Conservation (phyloP, 2,797 vertebrate genomes). For the Melanotaenia parkinsoni region DNA sequence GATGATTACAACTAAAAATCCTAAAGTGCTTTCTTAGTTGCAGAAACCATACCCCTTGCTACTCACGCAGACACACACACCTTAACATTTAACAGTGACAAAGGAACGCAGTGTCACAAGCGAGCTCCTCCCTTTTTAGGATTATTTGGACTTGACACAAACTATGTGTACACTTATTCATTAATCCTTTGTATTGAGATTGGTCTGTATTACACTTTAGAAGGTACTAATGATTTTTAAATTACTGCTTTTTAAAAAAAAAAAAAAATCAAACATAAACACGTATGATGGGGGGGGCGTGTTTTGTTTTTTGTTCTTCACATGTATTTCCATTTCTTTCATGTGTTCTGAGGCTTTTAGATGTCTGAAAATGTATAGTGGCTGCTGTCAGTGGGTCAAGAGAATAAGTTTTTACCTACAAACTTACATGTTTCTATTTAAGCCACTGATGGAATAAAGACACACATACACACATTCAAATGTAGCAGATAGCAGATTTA, state of each 20-base stretch:
- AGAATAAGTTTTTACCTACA: neutral
- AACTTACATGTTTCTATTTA: neutral
- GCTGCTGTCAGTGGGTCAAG: neutral
- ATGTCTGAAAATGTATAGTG: neutral
- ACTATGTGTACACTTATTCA: neutral
- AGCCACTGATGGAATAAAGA: neutral
- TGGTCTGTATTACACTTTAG: neutral
- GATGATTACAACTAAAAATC: neutral
- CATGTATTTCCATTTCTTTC: neutral
- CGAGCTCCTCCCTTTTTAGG: slow-evolving; percentile 42
- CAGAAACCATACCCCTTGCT: neutral
- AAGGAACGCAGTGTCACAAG: slow-evolving; percentile 66
- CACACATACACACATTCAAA: slow-evolving; percentile 8
- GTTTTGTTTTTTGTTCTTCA: no score
- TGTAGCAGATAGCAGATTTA: slow-evolving; percentile 54
- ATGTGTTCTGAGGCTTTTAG: neutral
- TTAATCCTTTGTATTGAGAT: neutral
- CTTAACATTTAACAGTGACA: slow-evolving; percentile 26
- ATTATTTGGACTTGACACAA: slow-evolving; percentile 20
- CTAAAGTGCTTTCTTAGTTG: neutral
- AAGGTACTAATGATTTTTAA: neutral
- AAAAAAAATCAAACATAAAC: no score
- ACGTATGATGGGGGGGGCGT: no score
- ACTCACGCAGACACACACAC: slow-evolving; percentile 1
- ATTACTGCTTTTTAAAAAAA: neutral